Base-by-base conservation (phyloP, 1,140 invertebrate species). In the Leptopilina clavipes region DNA sequence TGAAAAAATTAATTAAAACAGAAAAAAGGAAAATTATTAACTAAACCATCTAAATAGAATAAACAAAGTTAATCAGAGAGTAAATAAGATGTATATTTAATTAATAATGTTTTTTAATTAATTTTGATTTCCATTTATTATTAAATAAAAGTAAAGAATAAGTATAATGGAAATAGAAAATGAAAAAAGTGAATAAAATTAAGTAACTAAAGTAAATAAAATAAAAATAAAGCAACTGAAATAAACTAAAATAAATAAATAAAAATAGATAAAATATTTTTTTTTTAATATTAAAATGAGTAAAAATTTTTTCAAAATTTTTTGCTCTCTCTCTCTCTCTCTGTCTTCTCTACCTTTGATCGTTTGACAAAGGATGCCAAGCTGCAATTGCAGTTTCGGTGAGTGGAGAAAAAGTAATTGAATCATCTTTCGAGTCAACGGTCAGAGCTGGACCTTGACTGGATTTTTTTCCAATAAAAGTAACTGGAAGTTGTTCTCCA, bases 361-460 rank as follows among this genome's bases (percentile, higher is more conserved):
- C 76, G 76, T 94, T 94, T 8, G 91, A 94, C 40, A 91, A 87
- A 0, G 95, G 95, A 79, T 95, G 94, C 95, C 94, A 96, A 0
- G 93, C 91, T 10, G 95, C 95, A 10, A 96, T 89, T 0, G 95
- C 95, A 0, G 95, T 96, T 89, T 96, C 95, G 0, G 92, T 93
- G 9, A 96, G 86, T 0, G 95, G 95, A 52, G 94, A 93, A 83
- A 96, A 96, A 54, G 94, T 91, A 19, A 96, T 91, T 9, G 93
- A 93, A 56, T 95, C 93, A 76, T 95, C 94, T 1, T 88, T 88
- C 1, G 93, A 93, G 78, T 95, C 93, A 0, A 95, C 91, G 0
- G 93, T 91, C 11, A 96, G 79, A 1, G 93, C 94, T 1, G 96
- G 91, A 17, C 95, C 95, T 86, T 96, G 95, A 3, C 95, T 96